Conservation (phyloP, 2,113 vertebrate genomes). For the Carettochelys insculpta region DNA sequence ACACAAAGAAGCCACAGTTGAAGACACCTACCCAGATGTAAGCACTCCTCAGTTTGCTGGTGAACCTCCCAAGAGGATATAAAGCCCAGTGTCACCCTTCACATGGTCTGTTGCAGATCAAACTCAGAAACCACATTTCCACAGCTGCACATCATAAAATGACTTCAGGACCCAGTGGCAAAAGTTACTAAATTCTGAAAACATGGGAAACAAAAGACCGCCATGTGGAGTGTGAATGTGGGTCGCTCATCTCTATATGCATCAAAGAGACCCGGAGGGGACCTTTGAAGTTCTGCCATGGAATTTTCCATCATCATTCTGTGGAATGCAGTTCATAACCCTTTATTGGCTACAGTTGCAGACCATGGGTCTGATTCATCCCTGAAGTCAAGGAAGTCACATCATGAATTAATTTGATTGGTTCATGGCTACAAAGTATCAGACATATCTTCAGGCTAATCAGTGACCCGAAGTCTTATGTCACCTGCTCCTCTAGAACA, state of each 20-base stretch:
- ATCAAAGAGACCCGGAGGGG: neutral
- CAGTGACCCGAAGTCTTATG: neutral
- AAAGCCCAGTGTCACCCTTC: neutral
- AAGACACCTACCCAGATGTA: neutral
- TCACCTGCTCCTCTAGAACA: neutral
- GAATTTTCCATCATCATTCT: neutral
- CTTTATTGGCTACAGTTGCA: neutral
- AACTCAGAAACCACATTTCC: conserved; percentile 10
- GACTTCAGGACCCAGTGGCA: neutral
- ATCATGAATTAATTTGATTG: conserved; percentile 20
- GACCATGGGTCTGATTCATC: neutral
- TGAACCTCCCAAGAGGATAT: neutral
- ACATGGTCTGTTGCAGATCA: neutral
- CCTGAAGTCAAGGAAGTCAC: neutral
- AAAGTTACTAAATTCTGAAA: conserved; percentile 2
- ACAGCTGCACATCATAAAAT: conserved; percentile 20
- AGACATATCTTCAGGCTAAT: conserved; percentile 4
- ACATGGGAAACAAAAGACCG: neutral
- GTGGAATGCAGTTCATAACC: neutral
- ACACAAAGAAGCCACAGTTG: neutral
- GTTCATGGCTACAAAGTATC: neutral
- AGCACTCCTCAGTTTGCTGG: neutral
- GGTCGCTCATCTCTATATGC: neutral
- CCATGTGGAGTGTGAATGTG: neutral
- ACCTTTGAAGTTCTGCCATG: conserved; percentile 25